Evolutionary conservation across 2,113 vertebrate species (phyloP), one percentile per base, ranked within the genome.

Genomic region (Vulpes vulpes): DNA sequence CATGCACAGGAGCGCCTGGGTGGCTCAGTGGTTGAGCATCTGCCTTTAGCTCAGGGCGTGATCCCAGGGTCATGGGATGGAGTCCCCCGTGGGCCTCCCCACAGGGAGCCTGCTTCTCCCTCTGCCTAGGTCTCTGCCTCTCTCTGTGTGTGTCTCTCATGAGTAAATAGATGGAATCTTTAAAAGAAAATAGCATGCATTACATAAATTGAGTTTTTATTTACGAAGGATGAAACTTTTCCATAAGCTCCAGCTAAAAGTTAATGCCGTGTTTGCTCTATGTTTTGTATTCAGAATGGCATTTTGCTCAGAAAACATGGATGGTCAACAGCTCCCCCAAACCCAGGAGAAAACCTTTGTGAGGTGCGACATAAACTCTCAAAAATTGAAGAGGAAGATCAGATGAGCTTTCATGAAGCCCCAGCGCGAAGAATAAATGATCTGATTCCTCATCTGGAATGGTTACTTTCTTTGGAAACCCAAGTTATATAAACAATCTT

Each of bases 311-410:
- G 98, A 99, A 98, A 99, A 95, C 60, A 93, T 96, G 8, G 98
- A 99, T 3, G 98, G 98, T 10, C 57, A 98, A 32, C 98, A 98
- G 27, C 97, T 99, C 30, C 98, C 99, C 94, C 98, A 98, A 9
- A 98, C 98, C 4, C 98, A 99, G 91, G 99, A 99, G 96, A 99
- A 99, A 98, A 98, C 98, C 30, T 99, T 99, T 94, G 99, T 99
- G 92, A 99, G 98, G 91, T 99, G 99, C 91, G 96, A 99, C 90
- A 92, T 98, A 49, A 98, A 38, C 11, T 71, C 97, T 38, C 98
- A 87, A 95, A 97, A 6, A 30, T 5, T 79, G 86, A 98, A 86
- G 35, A 87, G 38, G 96, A 98, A 97, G 80, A 95, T 74, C 27
- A 84, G 79, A 96, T 97, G 83, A 98, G 51, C 69, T 92, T 49